Evolutionary conservation across 2,113 vertebrate species (phyloP).

Genomic region (Strigops habroptila): DNA sequence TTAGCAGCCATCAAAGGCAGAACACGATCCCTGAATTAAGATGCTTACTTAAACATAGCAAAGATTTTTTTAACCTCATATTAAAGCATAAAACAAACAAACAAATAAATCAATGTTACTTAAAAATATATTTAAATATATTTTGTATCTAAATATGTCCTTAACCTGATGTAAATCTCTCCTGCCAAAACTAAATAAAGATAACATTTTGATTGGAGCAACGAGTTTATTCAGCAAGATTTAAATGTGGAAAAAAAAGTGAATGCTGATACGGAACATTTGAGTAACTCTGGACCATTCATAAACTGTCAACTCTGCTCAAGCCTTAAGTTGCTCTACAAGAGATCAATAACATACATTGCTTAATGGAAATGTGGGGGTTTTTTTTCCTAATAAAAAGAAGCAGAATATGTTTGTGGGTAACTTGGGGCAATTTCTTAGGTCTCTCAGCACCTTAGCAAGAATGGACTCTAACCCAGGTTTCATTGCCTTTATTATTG

Average conservation of each 20-base stretch:
- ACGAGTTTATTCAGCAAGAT: not conserved
- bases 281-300: not conserved
- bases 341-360: not conserved
- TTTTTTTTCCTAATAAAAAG: not conserved
- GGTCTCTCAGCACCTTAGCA: not conserved
- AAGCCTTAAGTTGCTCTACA: not conserved
- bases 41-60: not conserved
- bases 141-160: not conserved
- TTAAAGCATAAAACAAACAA: not conserved
- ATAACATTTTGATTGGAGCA: not conserved
- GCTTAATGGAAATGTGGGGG: not conserved
- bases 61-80: not conserved
- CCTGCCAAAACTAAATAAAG: not conserved
- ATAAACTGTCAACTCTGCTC: not conserved
- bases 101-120: not conserved
- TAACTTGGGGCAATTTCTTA: not conserved
- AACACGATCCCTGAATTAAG: not conserved
- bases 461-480: not conserved
- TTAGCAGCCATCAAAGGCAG: not conserved
- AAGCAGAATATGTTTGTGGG: not conserved
- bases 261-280: not conserved
- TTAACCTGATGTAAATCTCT: not conserved
- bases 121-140: not conserved
- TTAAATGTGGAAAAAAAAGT: not conserved
- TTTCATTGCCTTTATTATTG: not conserved